phyloP scores from a whole-genome alignment of 2,113 vertebrate genomes.

The Morone chrysops region DNA sequence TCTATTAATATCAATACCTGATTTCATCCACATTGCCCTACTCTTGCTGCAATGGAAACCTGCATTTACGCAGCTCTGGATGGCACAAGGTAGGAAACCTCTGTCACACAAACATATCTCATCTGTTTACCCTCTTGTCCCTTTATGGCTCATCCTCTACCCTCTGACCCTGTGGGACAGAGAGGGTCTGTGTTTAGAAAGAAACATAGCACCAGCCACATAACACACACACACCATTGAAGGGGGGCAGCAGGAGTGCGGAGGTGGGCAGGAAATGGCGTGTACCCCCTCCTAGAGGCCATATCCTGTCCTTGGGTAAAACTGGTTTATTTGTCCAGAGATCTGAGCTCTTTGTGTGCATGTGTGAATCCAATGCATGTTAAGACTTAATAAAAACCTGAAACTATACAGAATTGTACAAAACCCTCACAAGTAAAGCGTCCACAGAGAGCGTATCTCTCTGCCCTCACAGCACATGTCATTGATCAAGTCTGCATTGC shows the following conservation, averaged over 20 bases:
- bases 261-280: conserved; percentile 76
- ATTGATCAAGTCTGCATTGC: conserved; percentile 70
- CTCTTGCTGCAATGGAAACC: neutral
- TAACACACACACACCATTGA: conserved; percentile 57
- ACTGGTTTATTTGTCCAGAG: conserved; percentile 72
- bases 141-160: conserved; percentile 73
- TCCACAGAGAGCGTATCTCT: conserved; percentile 33
- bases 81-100: conserved; percentile 37
- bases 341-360: conserved; percentile 45
- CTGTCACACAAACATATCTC: conserved; percentile 41
- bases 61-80: neutral
- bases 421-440: conserved; percentile 23
- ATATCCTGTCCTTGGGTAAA: conserved; percentile 77
- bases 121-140: conserved; percentile 66
- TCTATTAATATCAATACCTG: neutral
- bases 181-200: conserved; percentile 67
- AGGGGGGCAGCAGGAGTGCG: conserved; percentile 64
- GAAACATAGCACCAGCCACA: conserved; percentile 59
- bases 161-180: conserved; percentile 75
- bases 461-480: conserved; percentile 58
- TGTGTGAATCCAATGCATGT: neutral
- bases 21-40: no score
- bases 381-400: neutral
- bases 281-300: conserved; percentile 72
- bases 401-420: neutral